Base-by-base conservation (phyloP, 2,797 vertebrate genomes). In the Spinus pinus region DNA sequence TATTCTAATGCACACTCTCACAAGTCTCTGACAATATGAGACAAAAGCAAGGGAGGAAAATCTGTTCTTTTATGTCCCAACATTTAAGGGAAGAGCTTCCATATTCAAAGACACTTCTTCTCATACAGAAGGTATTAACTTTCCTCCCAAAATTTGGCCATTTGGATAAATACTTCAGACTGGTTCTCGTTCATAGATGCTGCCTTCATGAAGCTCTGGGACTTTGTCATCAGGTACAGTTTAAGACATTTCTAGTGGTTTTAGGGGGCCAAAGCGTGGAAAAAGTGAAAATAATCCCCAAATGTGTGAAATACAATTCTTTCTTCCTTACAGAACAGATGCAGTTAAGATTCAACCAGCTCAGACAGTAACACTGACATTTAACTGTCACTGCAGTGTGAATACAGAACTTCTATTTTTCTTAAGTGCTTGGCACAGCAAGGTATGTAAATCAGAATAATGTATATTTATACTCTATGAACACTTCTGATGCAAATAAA, bases 51-150 rank as follows among this genome's bases (percentile, higher is more conserved):
- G 19, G 30, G 70, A 87, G 20, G 15, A 71, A 87, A 82, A 56
- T 21, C 31, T 69, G 23, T 41, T 82, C 27, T 75, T 67, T 67
- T 21, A 39, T 35, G 42, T 33, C 33, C 16, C 77, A 58, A 37
- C 19, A 80, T 33, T 53, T 49, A 53, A 69, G 9, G 54, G 10
- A 79, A 14, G 42, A 67, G 25, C 12, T 71, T 69, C 17, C 37
- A 42, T 25, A 72, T 19, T 85, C 66, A 69, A 44, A 64, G 14
- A 61, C 5, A 14, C 7, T 49, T 78, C 24, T 62, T 74, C 46
- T 3, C 0, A 0, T 46, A 50, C 7, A 65, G 0, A 0, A 2
- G 11, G 58, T 47, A 53, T 37, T 27, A 69, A 69, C 28, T 70
- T 47, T 58, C 69, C 64, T 73, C 33, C 51, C n/a, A 25, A 86